Evolutionary conservation across 2,797 vertebrate genomes (phyloP).

Genomic region (Florisuga fusca): DNA sequence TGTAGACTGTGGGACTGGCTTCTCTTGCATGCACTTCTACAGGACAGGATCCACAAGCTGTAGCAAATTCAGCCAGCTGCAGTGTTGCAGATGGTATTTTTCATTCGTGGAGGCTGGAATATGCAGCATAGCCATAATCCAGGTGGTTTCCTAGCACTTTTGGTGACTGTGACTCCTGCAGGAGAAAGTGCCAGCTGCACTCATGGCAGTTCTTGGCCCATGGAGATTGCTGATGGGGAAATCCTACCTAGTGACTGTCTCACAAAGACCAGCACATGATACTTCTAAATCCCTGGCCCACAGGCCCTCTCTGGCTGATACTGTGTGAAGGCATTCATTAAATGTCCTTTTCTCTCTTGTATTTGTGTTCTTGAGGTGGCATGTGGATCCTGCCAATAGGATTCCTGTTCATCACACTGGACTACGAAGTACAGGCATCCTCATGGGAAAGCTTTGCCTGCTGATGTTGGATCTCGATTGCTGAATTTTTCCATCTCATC

Average conservation of each 20-base stretch:
- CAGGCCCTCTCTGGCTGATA: not conserved
- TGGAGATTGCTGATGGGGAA: not conserved
- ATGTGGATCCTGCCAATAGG: not conserved
- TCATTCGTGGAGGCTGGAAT: not conserved
- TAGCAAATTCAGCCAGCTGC: not conserved
- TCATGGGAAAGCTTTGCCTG: not conserved
- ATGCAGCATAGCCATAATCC: not conserved
- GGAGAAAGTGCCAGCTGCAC: not conserved
- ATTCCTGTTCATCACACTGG: not conserved
- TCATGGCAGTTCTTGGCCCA: not conserved
- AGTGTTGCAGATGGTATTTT: not conserved
- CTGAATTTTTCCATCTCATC: not conserved
- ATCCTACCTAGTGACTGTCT: not conserved
- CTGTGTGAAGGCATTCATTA: not conserved
- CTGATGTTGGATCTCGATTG: not conserved
- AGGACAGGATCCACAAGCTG: not conserved
- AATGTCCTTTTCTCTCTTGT: not conserved
- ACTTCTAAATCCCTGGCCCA: not conserved
- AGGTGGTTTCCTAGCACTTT: not conserved
- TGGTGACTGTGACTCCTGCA: not conserved
- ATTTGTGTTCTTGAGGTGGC: not conserved
- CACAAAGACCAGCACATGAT: not conserved
- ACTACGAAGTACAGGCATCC: not conserved
- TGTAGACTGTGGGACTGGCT: not conserved
- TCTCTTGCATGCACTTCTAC: not conserved